Base-by-base conservation (phyloP, 2,113 vertebrate genomes). In the Callipepla squamata region DNA sequence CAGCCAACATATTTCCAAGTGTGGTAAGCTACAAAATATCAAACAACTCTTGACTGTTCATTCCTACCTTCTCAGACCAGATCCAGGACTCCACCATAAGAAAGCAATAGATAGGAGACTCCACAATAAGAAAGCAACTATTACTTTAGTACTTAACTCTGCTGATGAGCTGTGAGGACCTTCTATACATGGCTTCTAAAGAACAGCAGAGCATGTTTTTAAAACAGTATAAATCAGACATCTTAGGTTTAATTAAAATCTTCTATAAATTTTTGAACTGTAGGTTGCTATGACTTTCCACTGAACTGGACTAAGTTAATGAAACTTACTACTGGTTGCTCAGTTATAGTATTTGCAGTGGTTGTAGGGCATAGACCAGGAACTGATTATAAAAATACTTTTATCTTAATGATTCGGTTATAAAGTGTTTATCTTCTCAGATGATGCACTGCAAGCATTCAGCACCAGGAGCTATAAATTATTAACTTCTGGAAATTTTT, bases 371-470 rank as follows among this genome's bases (percentile, higher is more conserved):
- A 57, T 3, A 65, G 38, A 28, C 13, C 15, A 57, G 58, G 36
- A 91, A 50, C 9, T 72, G 34, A 68, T 86, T 59, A 91, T 51
- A 42, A 85, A 78, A 89, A 87, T 79, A 65, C 13, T 25, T 51
- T 42, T 80, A 55, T 67, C 13, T 22, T 94, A 51, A 48, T 92
- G 59, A 59, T 61, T 68, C 92, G 13, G 6, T 47, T 62, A 34
- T 87, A 93, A 81, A 68, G 81, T 80, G 59, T 94, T 92, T 51
- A 72, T 80, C 44, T 62, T 50, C 32, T 93, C 44, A 80, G 65
- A 87, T 80, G 7, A 73, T 38, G 68, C 80, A 79, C 51, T 86
- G 58, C 23, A 90, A 69, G 38, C 26, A 53, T 91, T 93, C 51
- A 30, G 47, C 40, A 28, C 80, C 74, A 89, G 72, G 53, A 78